Evolutionary conservation across 2,797 vertebrate species (phyloP).

Genomic region (Pelodytes ibericus): DNA sequence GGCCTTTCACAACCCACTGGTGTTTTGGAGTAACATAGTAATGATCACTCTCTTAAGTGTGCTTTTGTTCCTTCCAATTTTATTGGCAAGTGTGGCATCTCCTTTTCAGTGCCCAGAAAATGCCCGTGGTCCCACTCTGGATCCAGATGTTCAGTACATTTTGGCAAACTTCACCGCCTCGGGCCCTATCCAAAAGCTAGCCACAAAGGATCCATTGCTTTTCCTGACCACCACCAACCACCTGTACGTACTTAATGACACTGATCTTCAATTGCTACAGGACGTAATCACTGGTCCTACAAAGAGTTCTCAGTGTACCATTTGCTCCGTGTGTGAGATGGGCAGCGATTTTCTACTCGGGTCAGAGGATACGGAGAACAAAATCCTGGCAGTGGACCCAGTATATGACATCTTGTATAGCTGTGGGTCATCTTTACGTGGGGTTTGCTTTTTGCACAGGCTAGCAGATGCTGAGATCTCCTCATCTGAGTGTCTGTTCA

Average conservation of each 20-base stretch:
- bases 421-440: conserved; percentile 84
- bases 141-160: conserved; percentile 82
- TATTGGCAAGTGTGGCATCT: not conserved
- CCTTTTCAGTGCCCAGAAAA: conserved; percentile 73
- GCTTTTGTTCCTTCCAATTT: not conserved
- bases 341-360: conserved; percentile 52
- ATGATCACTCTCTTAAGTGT: not conserved
- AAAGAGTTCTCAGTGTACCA: conserved; percentile 75
- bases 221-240: conserved; percentile 86
- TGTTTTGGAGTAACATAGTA: not conserved
- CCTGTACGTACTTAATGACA: conserved; percentile 75
- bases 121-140: conserved; percentile 68
- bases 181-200: conserved; percentile 82
- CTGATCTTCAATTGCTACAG: conserved; percentile 52
- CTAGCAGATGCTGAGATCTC: conserved; percentile 67
- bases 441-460: conserved; percentile 86
- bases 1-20: too few species aligned
- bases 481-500: conserved; percentile 81
- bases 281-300: conserved; percentile 77
- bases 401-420: conserved; percentile 84
- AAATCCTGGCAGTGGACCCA: conserved; percentile 83
- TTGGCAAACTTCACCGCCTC: conserved; percentile 77
- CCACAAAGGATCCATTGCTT: conserved; percentile 72
- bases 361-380: conserved; percentile 75
- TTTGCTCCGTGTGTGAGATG: conserved; percentile 79